Evolutionary conservation across 2,888 invertebrate species (phyloP).

Genomic region (Drosophila quasianomalipes): DNA sequence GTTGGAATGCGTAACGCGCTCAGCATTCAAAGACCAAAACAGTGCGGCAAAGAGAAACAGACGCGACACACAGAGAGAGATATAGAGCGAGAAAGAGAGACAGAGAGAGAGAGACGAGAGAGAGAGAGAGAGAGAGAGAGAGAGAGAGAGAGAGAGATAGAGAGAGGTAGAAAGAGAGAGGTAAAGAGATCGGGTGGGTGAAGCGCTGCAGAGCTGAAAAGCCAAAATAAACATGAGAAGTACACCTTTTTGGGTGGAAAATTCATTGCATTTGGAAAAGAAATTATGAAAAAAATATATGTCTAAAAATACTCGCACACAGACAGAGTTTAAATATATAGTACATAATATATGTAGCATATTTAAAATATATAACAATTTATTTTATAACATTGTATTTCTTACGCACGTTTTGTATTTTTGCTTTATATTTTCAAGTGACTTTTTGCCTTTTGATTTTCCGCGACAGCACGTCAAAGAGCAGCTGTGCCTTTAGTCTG

Average conservation of each 20-base stretch:
- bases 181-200: slow-evolving; percentile 1
- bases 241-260: slow-evolving; percentile 40
- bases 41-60: neutral
- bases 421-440: slow-evolving; percentile 9
- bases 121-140: neutral
- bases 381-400: slow-evolving; percentile 7
- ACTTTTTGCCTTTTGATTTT: slow-evolving; percentile 24
- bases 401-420: slow-evolving; percentile 42
- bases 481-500: slow-evolving; percentile 47
- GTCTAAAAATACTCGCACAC: slow-evolving; percentile 50
- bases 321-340: slow-evolving; percentile 6
- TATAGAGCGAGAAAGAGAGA: neutral
- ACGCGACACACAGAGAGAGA: neutral
- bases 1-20: slow-evolving; percentile 44
- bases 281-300: slow-evolving; percentile 44
- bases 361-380: slow-evolving; percentile 13
- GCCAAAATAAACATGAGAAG: slow-evolving; percentile 48
- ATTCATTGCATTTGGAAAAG: slow-evolving; percentile 36
- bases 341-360: neutral
- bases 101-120: neutral
- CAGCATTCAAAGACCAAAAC: slow-evolving; percentile 14
- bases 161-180: neutral
- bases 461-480: slow-evolving; percentile 26
- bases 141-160: neutral
- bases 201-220: slow-evolving; percentile 8